Base-by-base conservation (phyloP, 1,140 invertebrate species). In the Hirudo medicinalis region DNA sequence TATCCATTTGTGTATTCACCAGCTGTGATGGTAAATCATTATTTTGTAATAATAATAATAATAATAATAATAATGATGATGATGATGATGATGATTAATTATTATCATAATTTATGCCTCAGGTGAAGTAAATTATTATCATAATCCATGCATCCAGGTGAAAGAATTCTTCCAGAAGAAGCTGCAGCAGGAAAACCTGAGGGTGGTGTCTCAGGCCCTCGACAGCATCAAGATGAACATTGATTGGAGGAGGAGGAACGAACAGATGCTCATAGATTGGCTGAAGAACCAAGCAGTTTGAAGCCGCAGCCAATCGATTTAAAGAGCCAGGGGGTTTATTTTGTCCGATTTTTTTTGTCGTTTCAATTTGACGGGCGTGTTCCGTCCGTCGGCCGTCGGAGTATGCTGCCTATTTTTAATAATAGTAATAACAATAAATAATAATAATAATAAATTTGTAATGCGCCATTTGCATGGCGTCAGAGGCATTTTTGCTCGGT, bases 171-270 rank as follows among this genome's bases (percentile, higher is more conserved):
- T 89, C 79, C 84, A 83, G 73, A 84, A 85, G 83, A 86, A 73
- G 85, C 88, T 72, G 85, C 19, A 67, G 53, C 36, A 67, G 89
- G 1, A 88, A 88, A 25, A 87, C 87, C 11, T 83, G 32, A 79
- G 87, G 75, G 84, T 87, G n/a, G 79, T 90, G 29, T 85, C 88
- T 49, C 88, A 89, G 77, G 88, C 87, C 76, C 78, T 90, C 69
- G 89, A 91, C 81, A 88, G 85, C n/a, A 89, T 91, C 71, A 85
- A 85, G 75, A 84, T 89, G 54, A 90, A 90, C 78, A 88, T 90
- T n/a, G 85, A 88, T 71, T 90, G 89, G 88, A 85, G 89, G 1
- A 81, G 85, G 54, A 82, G 85, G 54, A 88, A 89, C 75, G 86
- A 87, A n/a, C 82, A 85, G 2, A 78, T 80, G 54, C 83, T 88